Base-by-base conservation (phyloP, 2,113 vertebrate genomes). In the Cnemophilus loriae region DNA sequence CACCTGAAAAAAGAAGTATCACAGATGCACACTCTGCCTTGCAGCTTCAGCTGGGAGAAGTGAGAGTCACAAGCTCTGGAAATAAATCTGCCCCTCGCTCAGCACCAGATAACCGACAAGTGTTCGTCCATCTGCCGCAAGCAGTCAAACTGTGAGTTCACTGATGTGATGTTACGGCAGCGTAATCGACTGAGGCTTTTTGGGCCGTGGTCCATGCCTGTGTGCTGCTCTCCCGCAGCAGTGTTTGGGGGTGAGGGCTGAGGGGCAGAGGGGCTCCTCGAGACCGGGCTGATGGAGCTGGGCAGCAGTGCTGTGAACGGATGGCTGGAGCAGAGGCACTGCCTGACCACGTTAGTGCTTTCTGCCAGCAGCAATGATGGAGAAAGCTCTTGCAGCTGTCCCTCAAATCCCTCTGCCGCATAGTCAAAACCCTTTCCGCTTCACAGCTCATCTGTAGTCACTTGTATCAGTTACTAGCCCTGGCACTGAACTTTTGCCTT, bases 101-200 rank as follows among this genome's bases (percentile, higher is more conserved):
- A 75, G 94, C 95, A 98, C 98, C 98, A 97, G 98, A 98, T 98
- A 98, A 97, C 96, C 57, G 98, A 98, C 98, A 98, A 99, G 98
- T 99, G 98, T 99, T 99, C 97, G 96, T 99, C 98, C 98, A 98
- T 98, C 98, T 99, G 98, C 98, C 75, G 50, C 96, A 75, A 98
- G 98, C 98, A 97, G 98, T 98, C 98, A 97, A 95, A 97, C 98
- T 97, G 97, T 96, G 97, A 98, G 95, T 87, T 95, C 37, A n/a
- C 97, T 94, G 97, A 97, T 97, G 97, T 93, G 97, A 94, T 96
- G 95, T 93, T 96, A 89, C 32, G 22, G 82, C 37, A 44, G 68
- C 35, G 78, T 98, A 99, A 99, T 98, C 98, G 97, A 98, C 98
- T 95, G 97, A 95, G 90, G 79, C 55, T 94, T 93, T 97, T 89